These are phyloP conservation scores for Syngnathoides biaculeatus DNA, from an alignment of 2,113 vertebrate species.

Conservation along the genomic window DNA sequence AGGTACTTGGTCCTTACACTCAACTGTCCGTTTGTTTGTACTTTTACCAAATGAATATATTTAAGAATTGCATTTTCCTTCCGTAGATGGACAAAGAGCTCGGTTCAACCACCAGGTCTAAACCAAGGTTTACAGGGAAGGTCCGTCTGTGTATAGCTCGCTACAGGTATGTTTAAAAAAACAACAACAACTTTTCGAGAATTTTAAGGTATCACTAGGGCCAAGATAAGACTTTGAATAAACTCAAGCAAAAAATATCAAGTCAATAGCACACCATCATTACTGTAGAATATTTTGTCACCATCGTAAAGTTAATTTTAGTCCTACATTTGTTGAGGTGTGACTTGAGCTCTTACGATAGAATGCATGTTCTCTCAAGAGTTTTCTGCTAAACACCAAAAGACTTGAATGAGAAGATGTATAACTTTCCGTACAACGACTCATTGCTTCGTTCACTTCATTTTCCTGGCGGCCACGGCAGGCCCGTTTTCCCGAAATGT, in stretches of 20 bases:
- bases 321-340: no score
- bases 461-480: not conserved
- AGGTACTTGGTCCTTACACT: not conserved
- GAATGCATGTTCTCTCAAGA: no score
- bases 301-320: no score
- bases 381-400: no score
- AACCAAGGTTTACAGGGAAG: conserved; percentile 89
- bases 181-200: not conserved
- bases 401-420: no score
- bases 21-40: not conserved
- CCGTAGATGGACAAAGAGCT: conserved; percentile 91
- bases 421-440: not conserved
- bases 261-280: no score
- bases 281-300: no score
- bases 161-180: conserved; percentile 80
- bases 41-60: not conserved
- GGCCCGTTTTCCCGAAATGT: not conserved
- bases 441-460: not conserved
- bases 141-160: conserved; percentile 93
- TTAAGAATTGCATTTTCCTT: not conserved
- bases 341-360: no score
- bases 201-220: no score
- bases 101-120: conserved; percentile 80
- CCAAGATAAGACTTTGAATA: not conserved
- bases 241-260: not conserved